phyloP scores from a whole-genome alignment of 1,140 invertebrate genomes.

The Monomorium pharaonis region DNA sequence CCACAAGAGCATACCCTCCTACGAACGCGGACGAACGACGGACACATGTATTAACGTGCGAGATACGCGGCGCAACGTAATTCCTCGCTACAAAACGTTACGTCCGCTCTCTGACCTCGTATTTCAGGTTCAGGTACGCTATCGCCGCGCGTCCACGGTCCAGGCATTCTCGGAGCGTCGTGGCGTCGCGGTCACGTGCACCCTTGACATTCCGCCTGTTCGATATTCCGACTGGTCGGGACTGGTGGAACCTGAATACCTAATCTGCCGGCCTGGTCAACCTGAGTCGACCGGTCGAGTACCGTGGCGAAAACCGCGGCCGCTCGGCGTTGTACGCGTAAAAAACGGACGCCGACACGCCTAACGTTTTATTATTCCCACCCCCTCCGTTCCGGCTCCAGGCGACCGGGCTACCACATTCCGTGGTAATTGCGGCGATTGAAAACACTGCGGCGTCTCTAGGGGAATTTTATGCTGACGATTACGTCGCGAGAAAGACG shows the following conservation, averaged over 20 bases:
- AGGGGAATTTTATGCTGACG: slow-evolving; percentile 51
- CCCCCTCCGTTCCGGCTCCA: slow-evolving; percentile 62
- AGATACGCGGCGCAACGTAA: background rate
- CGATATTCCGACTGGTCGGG: background rate
- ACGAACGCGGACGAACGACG: slow-evolving; percentile 33
- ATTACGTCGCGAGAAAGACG: background rate
- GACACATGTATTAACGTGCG: slow-evolving; percentile 57
- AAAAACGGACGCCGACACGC: slow-evolving; percentile 79
- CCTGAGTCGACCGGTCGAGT: background rate
- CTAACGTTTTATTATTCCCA: slow-evolving; percentile 78
- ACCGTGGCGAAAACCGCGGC: background rate
- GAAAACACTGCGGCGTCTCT: slow-evolving; percentile 58
- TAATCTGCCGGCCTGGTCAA: background rate
- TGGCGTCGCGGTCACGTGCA: background rate
- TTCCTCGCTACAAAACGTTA: background rate
- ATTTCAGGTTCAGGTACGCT: background rate
- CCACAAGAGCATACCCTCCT: slow-evolving; percentile 77
- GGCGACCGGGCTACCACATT: slow-evolving; percentile 60
- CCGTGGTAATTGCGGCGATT: slow-evolving; percentile 67
- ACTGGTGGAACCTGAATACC: background rate
- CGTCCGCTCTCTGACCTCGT: background rate
- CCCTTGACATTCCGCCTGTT: slow-evolving; percentile 44
- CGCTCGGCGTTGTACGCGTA: slow-evolving; percentile 11
- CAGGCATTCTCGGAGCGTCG: background rate
- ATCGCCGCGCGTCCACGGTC: background rate